Conservation (phyloP, 2,888 invertebrate genomes). For the Brenthis ino region DNA sequence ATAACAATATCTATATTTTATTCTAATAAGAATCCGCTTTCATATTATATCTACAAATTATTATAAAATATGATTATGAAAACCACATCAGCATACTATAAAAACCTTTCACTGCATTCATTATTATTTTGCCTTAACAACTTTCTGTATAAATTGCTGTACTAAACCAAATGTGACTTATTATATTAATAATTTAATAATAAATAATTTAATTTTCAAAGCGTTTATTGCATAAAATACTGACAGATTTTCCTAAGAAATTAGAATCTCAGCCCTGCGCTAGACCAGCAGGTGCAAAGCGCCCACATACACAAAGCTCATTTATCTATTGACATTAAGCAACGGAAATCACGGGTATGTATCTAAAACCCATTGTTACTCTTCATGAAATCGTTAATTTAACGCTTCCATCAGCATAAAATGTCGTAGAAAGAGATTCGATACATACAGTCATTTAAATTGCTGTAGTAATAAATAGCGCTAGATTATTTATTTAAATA, state of each 20-base stretch:
- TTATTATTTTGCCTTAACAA: no score
- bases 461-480: conserved; percentile 5
- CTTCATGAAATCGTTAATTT: conserved; percentile 34
- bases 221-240: background rate
- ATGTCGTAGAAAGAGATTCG: conserved; percentile 12
- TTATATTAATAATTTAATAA: no score
- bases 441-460: conserved; percentile 20
- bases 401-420: conserved; percentile 25
- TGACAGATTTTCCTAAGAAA: background rate
- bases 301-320: conserved; percentile 51
- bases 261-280: conserved; percentile 36
- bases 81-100: no score
- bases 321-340: conserved; percentile 60
- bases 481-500: background rate
- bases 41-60: background rate
- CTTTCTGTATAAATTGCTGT: no score
- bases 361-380: conserved; percentile 37
- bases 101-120: no score
- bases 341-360: conserved; percentile 52
- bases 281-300: conserved; percentile 65
- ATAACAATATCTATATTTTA: background rate
- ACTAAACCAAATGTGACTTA: no score
- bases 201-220: no score
- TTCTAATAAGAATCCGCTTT: conserved; percentile 9
- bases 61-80: background rate